Evolutionary conservation across 2,888 invertebrate genomes (phyloP), one percentile per base, ranked within the genome.

Genomic region (Eumerus sabulonum): DNA sequence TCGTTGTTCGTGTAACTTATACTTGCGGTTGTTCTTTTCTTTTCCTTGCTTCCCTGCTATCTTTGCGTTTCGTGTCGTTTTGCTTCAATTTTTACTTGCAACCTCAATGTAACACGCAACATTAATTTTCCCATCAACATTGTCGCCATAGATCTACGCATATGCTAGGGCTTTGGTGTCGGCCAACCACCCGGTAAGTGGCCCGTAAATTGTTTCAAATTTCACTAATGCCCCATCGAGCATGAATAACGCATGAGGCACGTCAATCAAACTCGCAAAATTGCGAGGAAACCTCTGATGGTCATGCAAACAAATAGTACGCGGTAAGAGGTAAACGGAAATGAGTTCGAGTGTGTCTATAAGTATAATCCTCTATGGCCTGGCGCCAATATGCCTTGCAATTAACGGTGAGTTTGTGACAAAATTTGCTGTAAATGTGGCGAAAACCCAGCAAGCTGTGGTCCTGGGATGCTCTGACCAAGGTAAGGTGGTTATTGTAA

Each of bases 391-490:
- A 9, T n/a, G 40, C 40, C 40, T 40, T 40, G n/a, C 5, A 2
- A 56, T 81, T n/a, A 63, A 76, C 45, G 63, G 51, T 5, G 16
- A 76, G 35, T 40, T 83, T 13, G 45, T 86, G 36, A 66, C 81
- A 0, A 83, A 84, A 5, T 86, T 84, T 45, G 82, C 84, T 1
- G 57, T 71, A 2, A 77, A 82, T 13, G 48, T 86, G 16, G 84
- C 84, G 1, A 84, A 83, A 48, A 82, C 84, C 0, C 81, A 74
- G 9, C 82, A 86, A 7, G 51, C 76, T 5, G 82, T 87, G 18
- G 35, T 86, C n/a, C 83, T 86, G 71, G 82, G 82, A 9, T 86
- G 86, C 45, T 82, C 57, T 0, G 18, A 73, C 3, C n/a, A 73
- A 77, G 86, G 86, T 86, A 81, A 40, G n/a, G 14, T 1, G 5